phyloP scores from a whole-genome alignment of 2,888 invertebrate genomes.

The Athetis lepigone region DNA sequence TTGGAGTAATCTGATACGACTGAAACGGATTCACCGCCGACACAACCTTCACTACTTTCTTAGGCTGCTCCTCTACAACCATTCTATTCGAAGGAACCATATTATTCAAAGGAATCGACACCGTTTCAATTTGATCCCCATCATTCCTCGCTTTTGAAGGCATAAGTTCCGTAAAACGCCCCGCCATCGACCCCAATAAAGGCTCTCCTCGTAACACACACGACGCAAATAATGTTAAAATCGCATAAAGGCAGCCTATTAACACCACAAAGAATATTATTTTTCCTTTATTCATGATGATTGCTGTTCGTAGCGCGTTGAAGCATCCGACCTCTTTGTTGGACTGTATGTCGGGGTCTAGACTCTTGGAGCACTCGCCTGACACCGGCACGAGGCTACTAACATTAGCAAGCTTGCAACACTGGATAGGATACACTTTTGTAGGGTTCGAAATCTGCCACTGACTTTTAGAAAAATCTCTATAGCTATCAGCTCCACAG shows the following conservation, averaged over 20 bases:
- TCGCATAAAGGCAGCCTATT: conserved; percentile 66
- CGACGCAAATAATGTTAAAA: conserved; percentile 78
- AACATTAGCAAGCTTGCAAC: conserved; percentile 77
- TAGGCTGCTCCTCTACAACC: conserved; percentile 81
- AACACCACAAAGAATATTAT: conserved; percentile 76
- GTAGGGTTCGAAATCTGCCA: conserved; percentile 76
- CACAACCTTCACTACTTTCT: conserved; percentile 80
- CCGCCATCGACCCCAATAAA: conserved; percentile 70
- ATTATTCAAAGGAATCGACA: conserved; percentile 73
- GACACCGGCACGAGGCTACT: conserved; percentile 73
- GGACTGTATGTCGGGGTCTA: conserved; percentile 62
- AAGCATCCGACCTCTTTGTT: conserved; percentile 78
- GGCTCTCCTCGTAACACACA: conserved; percentile 81
- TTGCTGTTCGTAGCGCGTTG: conserved; percentile 70
- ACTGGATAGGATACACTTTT: conserved; percentile 78
- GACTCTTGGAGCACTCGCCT: conserved; percentile 71
- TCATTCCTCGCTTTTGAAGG: conserved; percentile 62
- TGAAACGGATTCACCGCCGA: conserved; percentile 81
- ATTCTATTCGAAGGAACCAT: conserved; percentile 77
- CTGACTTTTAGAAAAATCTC: conserved; percentile 76
- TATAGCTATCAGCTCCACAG: conserved; percentile 78
- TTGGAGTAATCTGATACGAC: conserved; percentile 76
- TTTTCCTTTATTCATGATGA: conserved; percentile 72
- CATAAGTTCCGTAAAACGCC: conserved; percentile 58
- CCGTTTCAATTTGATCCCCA: conserved; percentile 56